Evolutionary conservation across 2,797 vertebrate species (phyloP), one percentile per base, ranked within the genome.

Genomic region (Spondyliosoma cantharus): DNA sequence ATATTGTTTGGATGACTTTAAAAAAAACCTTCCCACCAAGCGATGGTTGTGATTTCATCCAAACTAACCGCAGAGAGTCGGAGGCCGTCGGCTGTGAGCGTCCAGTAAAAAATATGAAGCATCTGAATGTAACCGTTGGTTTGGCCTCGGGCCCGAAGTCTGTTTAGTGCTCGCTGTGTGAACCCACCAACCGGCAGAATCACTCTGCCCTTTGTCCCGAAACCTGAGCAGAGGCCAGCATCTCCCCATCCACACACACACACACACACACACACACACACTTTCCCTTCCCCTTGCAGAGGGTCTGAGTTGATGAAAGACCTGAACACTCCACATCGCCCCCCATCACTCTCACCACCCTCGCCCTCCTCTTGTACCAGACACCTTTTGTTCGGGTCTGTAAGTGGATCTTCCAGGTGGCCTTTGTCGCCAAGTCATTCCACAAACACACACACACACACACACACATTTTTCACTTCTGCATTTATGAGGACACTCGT

Each of bases 361-460:
- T 50, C 13, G 7, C 61, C 72, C 85, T 78, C 68, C 86, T 73
- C 82, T 76, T 25, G 42, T 71, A 79, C 58, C 60, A 75, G 72
- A 89, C 86, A 83, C 83, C 91, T 94, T 95, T 93, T 93, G 32
- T 95, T 92, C 94, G 89, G 92, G 81, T 85, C 81, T 94, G 95
- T 96, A 97, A 96, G 93, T 86, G 91, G 95, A 96, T 94, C 95
- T 94, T 94, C 87, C 83, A 90, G 91, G 85, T 91, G 81, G 85
- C 78, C 78, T 82, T 54, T 86, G 71, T 65, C 50, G 68, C 69
- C 78, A 56, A 82, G 77, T 80, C 87, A 80, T 42, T 67, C 29
- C 73, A 77, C 14, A 17, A 16, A 71, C 57, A 53, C 68, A 53
- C 74, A 63, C 72, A 63, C 67, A 48, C 62, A 80, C 71, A 48